Evolutionary conservation across 2,113 vertebrate species (phyloP).

Genomic region (Castor canadensis): DNA sequence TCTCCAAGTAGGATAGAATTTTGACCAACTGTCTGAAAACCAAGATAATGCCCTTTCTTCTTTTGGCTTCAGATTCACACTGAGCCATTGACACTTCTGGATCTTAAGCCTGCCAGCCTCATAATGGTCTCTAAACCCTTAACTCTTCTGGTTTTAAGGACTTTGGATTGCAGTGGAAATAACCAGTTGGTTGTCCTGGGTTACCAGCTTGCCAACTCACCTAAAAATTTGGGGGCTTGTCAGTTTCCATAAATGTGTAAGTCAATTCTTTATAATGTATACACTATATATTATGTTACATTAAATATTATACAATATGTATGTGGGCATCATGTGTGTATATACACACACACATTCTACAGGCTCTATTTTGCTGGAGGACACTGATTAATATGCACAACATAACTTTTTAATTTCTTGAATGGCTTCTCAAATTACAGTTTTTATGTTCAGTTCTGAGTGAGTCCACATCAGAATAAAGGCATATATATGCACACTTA

Average conservation of each 20-base stretch:
- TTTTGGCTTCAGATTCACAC: not conserved
- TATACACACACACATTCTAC: not conserved
- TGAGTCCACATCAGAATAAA: not conserved
- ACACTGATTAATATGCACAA: not conserved
- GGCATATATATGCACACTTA: not conserved
- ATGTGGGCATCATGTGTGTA: too few relatives aligned
- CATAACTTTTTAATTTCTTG: not conserved
- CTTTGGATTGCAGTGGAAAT: not conserved
- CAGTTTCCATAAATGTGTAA: not conserved
- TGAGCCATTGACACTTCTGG: not conserved
- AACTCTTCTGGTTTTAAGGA: accelerated
- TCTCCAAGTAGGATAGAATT: not conserved
- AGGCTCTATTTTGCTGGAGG: not conserved
- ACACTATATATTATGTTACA: too few relatives aligned
- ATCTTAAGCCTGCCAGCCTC: not conserved
- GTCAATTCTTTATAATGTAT: not conserved
- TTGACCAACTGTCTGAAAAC: not conserved
- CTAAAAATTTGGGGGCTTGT: not conserved
- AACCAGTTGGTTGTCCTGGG: accelerated
- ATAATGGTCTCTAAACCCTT: not conserved
- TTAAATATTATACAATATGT: too few relatives aligned
- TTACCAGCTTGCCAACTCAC: not conserved
- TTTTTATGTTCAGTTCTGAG: not conserved
- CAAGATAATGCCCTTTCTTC: not conserved
- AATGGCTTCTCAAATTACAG: not conserved